These are phyloP conservation scores for Boloria selene DNA, from an alignment of 2,888 invertebrate genomes.

Conservation along the genomic window DNA sequence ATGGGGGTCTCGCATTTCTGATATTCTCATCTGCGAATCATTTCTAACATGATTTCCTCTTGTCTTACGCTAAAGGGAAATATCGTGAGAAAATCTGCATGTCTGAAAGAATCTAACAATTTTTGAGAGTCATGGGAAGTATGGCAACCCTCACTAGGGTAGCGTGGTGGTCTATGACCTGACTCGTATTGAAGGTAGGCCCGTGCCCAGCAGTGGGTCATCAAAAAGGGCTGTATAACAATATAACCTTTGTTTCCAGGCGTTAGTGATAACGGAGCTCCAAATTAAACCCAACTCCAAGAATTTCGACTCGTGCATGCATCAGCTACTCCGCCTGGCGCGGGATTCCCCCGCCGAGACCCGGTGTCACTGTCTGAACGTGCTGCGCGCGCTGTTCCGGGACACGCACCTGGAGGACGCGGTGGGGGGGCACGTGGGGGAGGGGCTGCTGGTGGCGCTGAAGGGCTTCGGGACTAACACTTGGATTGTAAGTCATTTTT, in stretches of 20 bases:
- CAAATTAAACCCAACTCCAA: constrained; percentile 75
- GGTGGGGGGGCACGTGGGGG: constrained; percentile 83
- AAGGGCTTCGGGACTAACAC: constrained; percentile 86
- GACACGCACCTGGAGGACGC: constrained; percentile 88
- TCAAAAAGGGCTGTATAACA: no score
- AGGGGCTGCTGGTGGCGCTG: constrained; percentile 87
- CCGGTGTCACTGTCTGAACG: constrained; percentile 92
- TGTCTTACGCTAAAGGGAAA: no score
- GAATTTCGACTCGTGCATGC: constrained; percentile 84
- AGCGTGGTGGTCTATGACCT: no score
- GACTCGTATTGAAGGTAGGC: no score
- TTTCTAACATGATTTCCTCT: no score
- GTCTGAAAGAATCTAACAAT: no score
- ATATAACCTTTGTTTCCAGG: constrained; percentile 83
- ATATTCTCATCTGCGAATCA: no score
- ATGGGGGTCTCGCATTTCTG: no score
- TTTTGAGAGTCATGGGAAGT: no score
- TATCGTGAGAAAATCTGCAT: no score
- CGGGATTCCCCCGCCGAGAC: constrained; percentile 57
- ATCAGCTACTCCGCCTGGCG: constrained; percentile 76
- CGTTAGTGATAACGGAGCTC: constrained; percentile 89
- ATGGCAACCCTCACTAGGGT: no score
- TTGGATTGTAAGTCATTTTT: constrained; percentile 86
- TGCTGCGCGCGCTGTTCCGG: constrained; percentile 90
- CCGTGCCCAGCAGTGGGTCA: no score